These are phyloP conservation scores for Xanthorhoe spadicearia DNA, from an alignment of 2,888 invertebrate genomes.

Conservation along the genomic window DNA sequence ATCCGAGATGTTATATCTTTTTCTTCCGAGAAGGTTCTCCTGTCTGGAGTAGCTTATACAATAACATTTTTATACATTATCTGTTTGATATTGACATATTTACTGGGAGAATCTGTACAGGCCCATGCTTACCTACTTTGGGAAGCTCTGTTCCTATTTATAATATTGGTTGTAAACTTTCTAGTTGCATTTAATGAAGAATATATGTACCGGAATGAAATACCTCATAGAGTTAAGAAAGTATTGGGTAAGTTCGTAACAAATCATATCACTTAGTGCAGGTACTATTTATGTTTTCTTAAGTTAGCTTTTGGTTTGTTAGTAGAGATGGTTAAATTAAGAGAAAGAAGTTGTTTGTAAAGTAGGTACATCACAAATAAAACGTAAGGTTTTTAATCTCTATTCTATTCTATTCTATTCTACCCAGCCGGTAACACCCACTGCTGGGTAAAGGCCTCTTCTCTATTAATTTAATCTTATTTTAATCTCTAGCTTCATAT, in stretches of 20 bases:
- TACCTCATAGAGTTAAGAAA: constrained; percentile 80
- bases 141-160: constrained; percentile 76
- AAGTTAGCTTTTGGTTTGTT: no score
- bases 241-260: constrained; percentile 69
- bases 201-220: constrained; percentile 80
- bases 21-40: constrained; percentile 75
- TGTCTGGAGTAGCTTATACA: constrained; percentile 77
- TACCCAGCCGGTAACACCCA: no score
- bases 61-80: constrained; percentile 72
- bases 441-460: no score
- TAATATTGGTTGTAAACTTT: constrained; percentile 74
- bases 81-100: constrained; percentile 71
- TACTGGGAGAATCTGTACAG: constrained; percentile 70
- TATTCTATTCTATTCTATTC: no score
- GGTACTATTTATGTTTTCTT: no score
- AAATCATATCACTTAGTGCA: no score
- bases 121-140: constrained; percentile 73
- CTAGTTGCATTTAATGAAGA: constrained; percentile 78
- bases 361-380: no score
- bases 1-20: constrained; percentile 74
- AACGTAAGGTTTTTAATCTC: no score
- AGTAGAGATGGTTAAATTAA: no score
- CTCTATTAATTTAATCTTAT: no score
- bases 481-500: no score
- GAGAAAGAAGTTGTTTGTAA: no score